Base-by-base conservation (phyloP, 2,113 vertebrate genomes). In the Lampris incognitus region DNA sequence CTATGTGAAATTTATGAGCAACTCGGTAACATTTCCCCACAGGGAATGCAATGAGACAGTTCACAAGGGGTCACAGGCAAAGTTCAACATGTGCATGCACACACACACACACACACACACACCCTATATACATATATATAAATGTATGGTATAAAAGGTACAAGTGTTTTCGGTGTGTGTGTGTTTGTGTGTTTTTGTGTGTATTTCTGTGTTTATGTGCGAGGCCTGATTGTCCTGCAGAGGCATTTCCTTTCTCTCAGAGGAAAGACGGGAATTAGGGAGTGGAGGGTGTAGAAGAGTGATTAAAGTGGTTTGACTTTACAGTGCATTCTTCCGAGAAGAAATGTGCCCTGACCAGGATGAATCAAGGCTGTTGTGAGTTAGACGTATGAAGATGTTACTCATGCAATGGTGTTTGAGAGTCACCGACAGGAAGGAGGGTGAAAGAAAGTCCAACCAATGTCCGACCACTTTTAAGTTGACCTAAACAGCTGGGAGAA, bases 171-270 rank as follows among this genome's bases (percentile, higher is more conserved):
- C 68, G 52, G 39, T 50, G 61, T 68, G 74, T 24, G 24, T 24
- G 50, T 52, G 13, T 39, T 44, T 73, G 49, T 65, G 66, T 60
- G 75, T 36, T 69, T 60, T 9, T 49, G 11, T 63, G 48, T 38
- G 38, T 41, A 49, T 54, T 60, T 72, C 10, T 44, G 37, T 49
- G 24, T 6, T 9, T 41, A 24, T 24, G 24, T 24, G 24, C 24
- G 24, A 24, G 24, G 24, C 24, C 24, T 49, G n/a, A 55, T 13
- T 36, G 41, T 65, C 55, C 24, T 55, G 63, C 44, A 49, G 72
- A 79, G 73, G 50, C 57, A 86, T 73, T 86, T 86, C 74, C 79
- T 85, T 70, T 85, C 76, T 87, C 75, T 74, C n/a, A 37, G 49
- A 54, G 66, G 66, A 56, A 49, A 52, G 9, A 37, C 39, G 13